Evolutionary conservation across 2,797 vertebrate species (phyloP).

Genomic region (Natrix natrix): DNA sequence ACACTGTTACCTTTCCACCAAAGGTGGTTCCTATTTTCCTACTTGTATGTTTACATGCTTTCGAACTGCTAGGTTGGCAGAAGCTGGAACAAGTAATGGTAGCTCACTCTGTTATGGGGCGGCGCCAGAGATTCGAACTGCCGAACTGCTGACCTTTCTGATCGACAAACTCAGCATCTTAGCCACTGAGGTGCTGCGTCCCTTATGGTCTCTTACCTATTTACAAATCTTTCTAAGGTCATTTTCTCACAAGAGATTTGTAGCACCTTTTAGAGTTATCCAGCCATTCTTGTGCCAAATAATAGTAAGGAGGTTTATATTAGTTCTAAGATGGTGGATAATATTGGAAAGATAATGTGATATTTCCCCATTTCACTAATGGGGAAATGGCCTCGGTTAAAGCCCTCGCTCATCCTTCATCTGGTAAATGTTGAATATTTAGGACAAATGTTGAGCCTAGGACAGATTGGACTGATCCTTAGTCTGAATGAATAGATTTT

Average conservation of each 20-base stretch:
- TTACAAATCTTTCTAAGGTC: background rate
- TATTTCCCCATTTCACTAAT: background rate
- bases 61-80: no score
- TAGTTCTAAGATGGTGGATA: background rate
- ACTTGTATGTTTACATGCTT: no score
- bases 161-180: no score
- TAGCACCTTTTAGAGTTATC: background rate
- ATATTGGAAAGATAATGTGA: background rate
- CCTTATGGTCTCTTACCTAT: background rate
- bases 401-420: background rate
- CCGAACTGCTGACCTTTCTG: no score
- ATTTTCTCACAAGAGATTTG: background rate
- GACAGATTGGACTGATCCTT: conserved; percentile 31
- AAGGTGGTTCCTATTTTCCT: no score
- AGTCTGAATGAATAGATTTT: background rate
- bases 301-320: background rate
- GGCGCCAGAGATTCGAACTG: no score
- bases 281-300: background rate
- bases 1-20: no score
- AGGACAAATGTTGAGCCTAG: no score
- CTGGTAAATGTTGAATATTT: background rate
- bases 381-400: background rate
- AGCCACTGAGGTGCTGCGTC: no score
- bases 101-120: no score
- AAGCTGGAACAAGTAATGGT: no score